A percentile compares a stretch with the other conserved stretches of the same genome.
phyloP scores from a whole-genome alignment of 92 coral and sea anemone species.

The Zoanthus solanderi region DNA sequence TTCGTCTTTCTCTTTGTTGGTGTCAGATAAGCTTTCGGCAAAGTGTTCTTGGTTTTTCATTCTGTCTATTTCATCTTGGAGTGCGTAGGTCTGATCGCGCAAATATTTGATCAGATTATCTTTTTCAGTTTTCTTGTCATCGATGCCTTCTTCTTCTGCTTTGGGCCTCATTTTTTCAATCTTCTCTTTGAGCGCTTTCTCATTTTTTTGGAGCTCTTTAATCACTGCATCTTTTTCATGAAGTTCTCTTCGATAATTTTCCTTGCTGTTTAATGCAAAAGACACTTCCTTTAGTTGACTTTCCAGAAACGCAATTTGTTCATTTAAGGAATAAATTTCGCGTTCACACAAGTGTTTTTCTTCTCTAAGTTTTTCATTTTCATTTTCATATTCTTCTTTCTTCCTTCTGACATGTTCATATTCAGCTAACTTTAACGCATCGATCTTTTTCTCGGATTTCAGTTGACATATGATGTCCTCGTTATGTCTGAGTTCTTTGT shows the following conservation, averaged over 20 bases:
- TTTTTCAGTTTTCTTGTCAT: not conserved
- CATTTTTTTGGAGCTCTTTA: not conserved
- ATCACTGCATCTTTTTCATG: constrained; percentile 27
- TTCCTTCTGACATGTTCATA: not conserved
- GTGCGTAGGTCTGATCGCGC: constrained; percentile 32
- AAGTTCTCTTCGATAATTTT: constrained; percentile 2
- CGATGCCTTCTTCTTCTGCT: not conserved
- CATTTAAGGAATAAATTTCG: not conserved
- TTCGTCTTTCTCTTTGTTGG: constrained; percentile 38
- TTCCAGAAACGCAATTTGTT: constrained; percentile 7
- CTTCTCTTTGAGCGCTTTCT: not conserved
- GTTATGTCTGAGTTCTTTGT: constrained; percentile 9
- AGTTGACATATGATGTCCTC: constrained; percentile 8
- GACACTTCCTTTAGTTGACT: not conserved
- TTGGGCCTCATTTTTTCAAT: not conserved
- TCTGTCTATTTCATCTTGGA: constrained; percentile 26
- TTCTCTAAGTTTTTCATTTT: constrained; percentile 22
- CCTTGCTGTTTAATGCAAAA: not conserved
- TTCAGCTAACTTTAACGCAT: not conserved
- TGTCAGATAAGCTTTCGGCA: constrained; percentile 15
- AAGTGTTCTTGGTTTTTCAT: not conserved
- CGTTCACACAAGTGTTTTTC: constrained; percentile 6
- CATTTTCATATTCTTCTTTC: constrained; percentile 20
- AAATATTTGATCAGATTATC: constrained; percentile 37
- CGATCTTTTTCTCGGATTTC: constrained; percentile 14